Conservation (phyloP, 2,888 invertebrate species). For the Mechanitis mazaeus region DNA sequence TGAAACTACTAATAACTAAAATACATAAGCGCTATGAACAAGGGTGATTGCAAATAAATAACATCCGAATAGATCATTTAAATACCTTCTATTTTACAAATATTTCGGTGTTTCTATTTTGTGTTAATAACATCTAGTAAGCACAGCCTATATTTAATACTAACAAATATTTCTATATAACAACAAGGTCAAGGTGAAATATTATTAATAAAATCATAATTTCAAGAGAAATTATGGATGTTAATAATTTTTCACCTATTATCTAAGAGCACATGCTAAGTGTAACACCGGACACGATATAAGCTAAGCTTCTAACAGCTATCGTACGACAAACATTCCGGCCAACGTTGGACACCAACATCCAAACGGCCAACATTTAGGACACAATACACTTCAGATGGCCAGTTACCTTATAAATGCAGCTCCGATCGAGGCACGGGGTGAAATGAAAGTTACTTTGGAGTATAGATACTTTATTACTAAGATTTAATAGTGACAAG, state of each 20-base stretch:
- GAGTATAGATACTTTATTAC: constrained; percentile 76
- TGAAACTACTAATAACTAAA: constrained; percentile 39
- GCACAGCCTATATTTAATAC: constrained; percentile 7
- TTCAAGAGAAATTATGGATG: constrained; percentile 7
- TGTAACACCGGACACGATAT: constrained; percentile 33
- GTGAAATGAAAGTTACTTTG: constrained; percentile 75
- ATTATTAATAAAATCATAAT: constrained; percentile 15
- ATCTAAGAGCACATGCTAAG: constrained; percentile 24
- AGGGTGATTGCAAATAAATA: constrained; percentile 23
- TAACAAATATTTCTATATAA: constrained; percentile 3
- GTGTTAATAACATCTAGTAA: constrained; percentile 10
- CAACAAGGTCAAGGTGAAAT: constrained; percentile 16
- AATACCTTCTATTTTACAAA: not conserved
- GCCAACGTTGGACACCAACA: constrained; percentile 32
- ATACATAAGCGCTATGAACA: constrained; percentile 41
- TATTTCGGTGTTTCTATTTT: not conserved
- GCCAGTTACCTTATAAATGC: constrained; percentile 66
- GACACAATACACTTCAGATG: constrained; percentile 48
- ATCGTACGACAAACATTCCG: constrained; percentile 59
- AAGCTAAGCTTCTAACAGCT: constrained; percentile 69
- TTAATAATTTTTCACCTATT: constrained; percentile 12
- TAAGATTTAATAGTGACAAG: constrained; percentile 65
- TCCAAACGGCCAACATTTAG: constrained; percentile 49
- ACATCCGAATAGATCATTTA: constrained; percentile 8
- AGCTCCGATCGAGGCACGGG: constrained; percentile 68